Conservation (phyloP, 1,140 invertebrate genomes). For the Ceratina japonica region DNA sequence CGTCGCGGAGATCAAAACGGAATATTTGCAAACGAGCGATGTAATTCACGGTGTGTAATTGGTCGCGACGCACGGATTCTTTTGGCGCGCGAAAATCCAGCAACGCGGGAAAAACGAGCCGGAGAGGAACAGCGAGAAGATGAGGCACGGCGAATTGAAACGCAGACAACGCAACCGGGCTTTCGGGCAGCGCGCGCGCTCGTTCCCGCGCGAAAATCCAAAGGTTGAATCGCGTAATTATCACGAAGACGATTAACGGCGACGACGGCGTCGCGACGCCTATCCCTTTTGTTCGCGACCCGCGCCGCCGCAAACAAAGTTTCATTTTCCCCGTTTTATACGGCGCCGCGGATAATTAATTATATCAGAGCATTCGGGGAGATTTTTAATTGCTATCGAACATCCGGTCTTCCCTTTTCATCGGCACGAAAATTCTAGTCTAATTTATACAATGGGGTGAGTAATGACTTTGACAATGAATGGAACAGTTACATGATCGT, state of each 20-base stretch:
- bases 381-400: no score
- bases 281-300: neutral
- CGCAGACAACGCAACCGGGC: neutral
- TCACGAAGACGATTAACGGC: conserved; percentile 30
- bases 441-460: no score
- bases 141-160: conserved; percentile 14
- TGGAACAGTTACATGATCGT: no score
- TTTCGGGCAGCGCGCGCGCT: conserved; percentile 9
- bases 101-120: neutral
- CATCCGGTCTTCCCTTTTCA: no score
- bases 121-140: neutral
- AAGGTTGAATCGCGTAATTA: conserved; percentile 29
- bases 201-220: conserved; percentile 11
- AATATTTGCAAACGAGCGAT: neutral
- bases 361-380: neutral
- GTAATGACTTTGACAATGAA: no score
- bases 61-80: conserved; percentile 49
- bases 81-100: conserved; percentile 59
- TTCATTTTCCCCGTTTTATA: neutral
- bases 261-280: conserved; percentile 27
- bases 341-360: conserved; percentile 8
- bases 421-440: no score
- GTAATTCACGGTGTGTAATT: conserved; percentile 52
- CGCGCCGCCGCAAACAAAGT: neutral
- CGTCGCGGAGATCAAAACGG: neutral